Percentiles rank a stretch among this genome's conserved stretches.
phyloP scores from a whole-genome alignment of 2,797 vertebrate species.

The Acanthurus tractus region DNA sequence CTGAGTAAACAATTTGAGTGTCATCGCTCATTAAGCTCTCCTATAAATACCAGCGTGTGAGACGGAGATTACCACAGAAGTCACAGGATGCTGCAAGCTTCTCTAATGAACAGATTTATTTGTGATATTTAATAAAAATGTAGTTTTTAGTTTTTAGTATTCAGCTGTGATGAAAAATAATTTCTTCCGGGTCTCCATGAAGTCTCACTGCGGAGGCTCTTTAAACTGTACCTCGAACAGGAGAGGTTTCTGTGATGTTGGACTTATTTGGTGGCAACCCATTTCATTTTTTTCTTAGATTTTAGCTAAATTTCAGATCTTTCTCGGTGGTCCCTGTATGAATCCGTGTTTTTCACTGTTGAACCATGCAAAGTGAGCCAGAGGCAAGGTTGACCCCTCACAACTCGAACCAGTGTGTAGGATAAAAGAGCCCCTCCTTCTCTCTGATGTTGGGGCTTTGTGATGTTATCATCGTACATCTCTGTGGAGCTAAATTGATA shows the following conservation, averaged over 20 bases:
- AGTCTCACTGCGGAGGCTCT: too few species aligned
- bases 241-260: slow-evolving; percentile 23
- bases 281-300: background rate
- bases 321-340: slow-evolving; percentile 10
- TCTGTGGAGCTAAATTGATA: slow-evolving; percentile 35
- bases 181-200: too few species aligned
- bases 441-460: slow-evolving; percentile 29
- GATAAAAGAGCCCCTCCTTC: slow-evolving; percentile 29
- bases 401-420: slow-evolving; percentile 30
- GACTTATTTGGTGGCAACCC: slow-evolving; percentile 36
- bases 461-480: slow-evolving; percentile 30
- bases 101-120: too few species aligned
- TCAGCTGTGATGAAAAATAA: too few species aligned
- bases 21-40: too few species aligned
- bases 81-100: too few species aligned
- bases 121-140: too few species aligned
- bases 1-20: too few species aligned
- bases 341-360: slow-evolving; percentile 11
- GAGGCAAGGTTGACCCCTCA: slow-evolving; percentile 9
- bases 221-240: slow-evolving; percentile 26
- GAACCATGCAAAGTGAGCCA: background rate
- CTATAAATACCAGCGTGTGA: too few species aligned
- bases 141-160: too few species aligned
- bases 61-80: too few species aligned
- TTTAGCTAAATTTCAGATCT: slow-evolving; percentile 5